These are phyloP conservation scores for Vulpes vulpes DNA, from an alignment of 2,113 vertebrate species.

Conservation along the genomic window DNA sequence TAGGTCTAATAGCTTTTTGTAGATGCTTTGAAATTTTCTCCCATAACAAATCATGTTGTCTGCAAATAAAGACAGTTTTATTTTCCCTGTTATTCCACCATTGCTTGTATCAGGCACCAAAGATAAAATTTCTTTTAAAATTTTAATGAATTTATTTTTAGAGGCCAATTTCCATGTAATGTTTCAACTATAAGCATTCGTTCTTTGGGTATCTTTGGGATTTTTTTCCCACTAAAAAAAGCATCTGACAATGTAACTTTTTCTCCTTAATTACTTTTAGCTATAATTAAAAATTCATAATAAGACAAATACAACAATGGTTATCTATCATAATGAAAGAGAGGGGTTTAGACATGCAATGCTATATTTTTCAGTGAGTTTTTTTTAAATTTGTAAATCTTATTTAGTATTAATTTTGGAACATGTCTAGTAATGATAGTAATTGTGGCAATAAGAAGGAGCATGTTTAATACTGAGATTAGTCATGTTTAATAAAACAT, in stretches of 20 bases:
- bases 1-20: background rate
- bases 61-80: background rate
- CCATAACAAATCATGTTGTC: background rate
- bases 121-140: background rate
- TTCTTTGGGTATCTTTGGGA: background rate
- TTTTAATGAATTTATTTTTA: background rate
- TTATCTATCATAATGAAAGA: background rate
- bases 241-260: background rate
- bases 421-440: background rate
- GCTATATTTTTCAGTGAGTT: background rate
- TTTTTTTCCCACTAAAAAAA: background rate
- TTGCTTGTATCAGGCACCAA: background rate
- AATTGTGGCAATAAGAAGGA: background rate
- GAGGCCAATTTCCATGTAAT: background rate
- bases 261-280: background rate
- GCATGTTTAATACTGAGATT: background rate
- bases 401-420: background rate
- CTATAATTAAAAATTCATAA: background rate
- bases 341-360: background rate
- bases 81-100: background rate
- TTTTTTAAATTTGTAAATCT: background rate
- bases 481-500: background rate
- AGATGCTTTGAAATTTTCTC: background rate
- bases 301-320: background rate
- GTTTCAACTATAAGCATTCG: background rate